phyloP scores from a whole-genome alignment of 2,797 vertebrate species.

The Orientallactaga sibirica region DNA sequence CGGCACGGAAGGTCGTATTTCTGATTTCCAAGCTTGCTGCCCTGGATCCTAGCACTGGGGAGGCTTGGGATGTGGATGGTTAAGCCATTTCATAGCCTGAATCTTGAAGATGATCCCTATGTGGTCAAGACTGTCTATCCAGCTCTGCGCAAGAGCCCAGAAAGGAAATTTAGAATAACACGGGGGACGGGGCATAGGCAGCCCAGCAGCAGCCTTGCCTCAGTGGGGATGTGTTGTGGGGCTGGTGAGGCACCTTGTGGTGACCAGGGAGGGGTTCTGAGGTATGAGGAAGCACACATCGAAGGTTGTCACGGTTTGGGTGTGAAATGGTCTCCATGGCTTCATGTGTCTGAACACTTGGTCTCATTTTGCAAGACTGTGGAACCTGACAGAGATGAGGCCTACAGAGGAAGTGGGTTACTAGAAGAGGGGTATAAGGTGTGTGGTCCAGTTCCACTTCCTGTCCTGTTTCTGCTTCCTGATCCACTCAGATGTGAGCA shows the following conservation, averaged over 20 bases:
- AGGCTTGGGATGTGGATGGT: not conserved
- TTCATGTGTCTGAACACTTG: not conserved
- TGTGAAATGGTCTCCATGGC: not conserved
- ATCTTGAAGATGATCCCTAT: not conserved
- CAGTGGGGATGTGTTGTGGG: not conserved
- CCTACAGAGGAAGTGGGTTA: not conserved
- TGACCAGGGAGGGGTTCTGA: not conserved
- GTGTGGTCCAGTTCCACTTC: not conserved
- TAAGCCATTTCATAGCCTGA: not conserved
- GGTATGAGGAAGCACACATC: not conserved
- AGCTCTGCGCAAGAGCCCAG: not conserved
- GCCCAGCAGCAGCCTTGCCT: not conserved
- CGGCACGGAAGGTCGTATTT: conserved; percentile 32
- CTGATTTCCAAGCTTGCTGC: not conserved
- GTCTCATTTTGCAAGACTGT: not conserved
- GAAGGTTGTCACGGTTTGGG: not conserved
- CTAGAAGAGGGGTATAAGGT: not conserved
- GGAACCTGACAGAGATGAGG: not conserved
- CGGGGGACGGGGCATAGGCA: not conserved
- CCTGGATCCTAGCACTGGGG: not conserved
- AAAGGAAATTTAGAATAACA: not conserved
- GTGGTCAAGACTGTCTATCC: not conserved
- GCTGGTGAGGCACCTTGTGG: not conserved
- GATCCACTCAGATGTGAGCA: not conserved
- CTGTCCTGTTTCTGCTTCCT: not conserved